Conservation (phyloP, 2,888 invertebrate species). For the Seladonia tumulorum region DNA sequence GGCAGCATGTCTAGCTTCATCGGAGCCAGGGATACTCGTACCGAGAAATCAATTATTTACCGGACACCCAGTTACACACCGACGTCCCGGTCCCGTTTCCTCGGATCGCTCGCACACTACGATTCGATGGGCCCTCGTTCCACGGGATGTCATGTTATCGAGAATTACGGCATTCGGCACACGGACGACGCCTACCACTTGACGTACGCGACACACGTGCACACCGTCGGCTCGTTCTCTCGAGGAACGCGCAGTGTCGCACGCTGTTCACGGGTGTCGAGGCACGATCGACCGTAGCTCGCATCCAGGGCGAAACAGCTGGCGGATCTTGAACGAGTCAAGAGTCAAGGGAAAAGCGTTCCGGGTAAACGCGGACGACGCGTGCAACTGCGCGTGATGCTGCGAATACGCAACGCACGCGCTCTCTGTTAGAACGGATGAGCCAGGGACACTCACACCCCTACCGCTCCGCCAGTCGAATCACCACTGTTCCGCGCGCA, state of each 20-base stretch:
- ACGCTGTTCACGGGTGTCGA: background rate
- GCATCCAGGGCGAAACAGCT: background rate
- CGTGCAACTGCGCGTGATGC: slow-evolving; percentile 1
- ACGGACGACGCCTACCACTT: slow-evolving; percentile 43
- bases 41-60: slow-evolving; percentile 39
- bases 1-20: slow-evolving; percentile 53
- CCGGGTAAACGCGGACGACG: background rate
- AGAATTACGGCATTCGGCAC: slow-evolving; percentile 37
- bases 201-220: slow-evolving; percentile 54
- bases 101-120: slow-evolving; percentile 9
- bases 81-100: background rate
- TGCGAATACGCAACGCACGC: slow-evolving; percentile 41
- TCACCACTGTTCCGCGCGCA: slow-evolving; percentile 62
- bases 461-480: slow-evolving; percentile 52
- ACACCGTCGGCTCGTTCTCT: background rate
- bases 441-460: slow-evolving; percentile 13
- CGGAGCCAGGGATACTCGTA: background rate
- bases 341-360: background rate
- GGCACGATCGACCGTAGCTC: background rate
- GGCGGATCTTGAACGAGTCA: background rate
- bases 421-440: slow-evolving; percentile 29
- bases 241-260: slow-evolving; percentile 42
- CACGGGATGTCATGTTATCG: slow-evolving; percentile 39
- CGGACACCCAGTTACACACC: slow-evolving; percentile 4
- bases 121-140: background rate